Percentiles rank a stretch among this genome's conserved stretches.
Conservation (phyloP, 2,113 vertebrate species). For the Syrrhaptes paradoxus region DNA sequence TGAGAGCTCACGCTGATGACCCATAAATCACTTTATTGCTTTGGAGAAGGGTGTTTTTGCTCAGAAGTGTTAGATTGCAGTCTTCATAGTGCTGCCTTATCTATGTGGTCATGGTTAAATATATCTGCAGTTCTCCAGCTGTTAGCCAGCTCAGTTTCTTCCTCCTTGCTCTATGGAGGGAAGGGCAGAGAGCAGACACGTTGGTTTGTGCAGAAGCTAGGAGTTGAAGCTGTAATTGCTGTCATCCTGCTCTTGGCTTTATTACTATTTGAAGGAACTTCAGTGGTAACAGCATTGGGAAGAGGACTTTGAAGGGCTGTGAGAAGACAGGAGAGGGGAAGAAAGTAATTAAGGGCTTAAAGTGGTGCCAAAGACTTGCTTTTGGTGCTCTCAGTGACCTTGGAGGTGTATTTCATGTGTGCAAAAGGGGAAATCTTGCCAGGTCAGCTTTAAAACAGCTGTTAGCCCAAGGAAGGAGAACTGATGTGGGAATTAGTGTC, state of each 20-base stretch:
- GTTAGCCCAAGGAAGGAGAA: not conserved
- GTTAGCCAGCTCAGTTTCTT: not conserved
- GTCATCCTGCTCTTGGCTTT: not conserved
- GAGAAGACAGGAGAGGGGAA: not conserved
- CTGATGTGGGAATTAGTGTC: not conserved
- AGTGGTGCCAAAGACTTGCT: not conserved
- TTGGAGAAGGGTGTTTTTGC: not conserved
- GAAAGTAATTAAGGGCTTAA: not conserved
- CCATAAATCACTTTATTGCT: not conserved
- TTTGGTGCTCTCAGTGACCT: not conserved
- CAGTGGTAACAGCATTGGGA: not conserved
- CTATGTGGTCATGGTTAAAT: fast-evolving
- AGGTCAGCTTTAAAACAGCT: not conserved
- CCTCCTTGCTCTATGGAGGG: not conserved
- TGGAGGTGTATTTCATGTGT: not conserved
- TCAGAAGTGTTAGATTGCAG: not conserved
- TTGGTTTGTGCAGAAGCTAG: not conserved
- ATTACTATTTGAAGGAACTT: not conserved
- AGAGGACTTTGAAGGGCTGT: not conserved
- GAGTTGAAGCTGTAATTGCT: not conserved
- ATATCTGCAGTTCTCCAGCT: not conserved
- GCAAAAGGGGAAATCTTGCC: not conserved
- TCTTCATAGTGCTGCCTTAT: not conserved
- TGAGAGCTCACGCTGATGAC: not conserved
- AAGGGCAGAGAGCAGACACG: not conserved